These are phyloP conservation scores for Volucella zonaria DNA, from an alignment of 2,888 invertebrate genomes.

Conservation along the genomic window DNA sequence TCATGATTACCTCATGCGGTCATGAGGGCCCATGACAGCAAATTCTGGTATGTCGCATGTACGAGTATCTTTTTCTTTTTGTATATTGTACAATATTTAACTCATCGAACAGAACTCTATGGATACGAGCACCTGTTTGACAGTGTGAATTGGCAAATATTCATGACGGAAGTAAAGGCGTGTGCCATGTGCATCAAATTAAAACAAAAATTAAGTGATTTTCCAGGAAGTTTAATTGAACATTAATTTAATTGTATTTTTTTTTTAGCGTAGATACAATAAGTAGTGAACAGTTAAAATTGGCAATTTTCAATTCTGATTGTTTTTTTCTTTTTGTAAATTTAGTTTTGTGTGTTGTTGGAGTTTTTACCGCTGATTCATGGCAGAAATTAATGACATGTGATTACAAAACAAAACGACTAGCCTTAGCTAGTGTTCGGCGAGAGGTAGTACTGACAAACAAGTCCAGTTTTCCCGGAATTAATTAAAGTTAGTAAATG, in stretches of 20 bases:
- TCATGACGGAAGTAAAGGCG: conserved; percentile 67
- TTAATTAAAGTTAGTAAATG: conserved; percentile 48
- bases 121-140: conserved; percentile 11
- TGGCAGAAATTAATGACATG: conserved; percentile 14
- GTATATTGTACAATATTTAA: conserved; percentile 1
- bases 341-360: neutral
- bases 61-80: conserved; percentile 6
- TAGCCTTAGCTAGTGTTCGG: conserved; percentile 2
- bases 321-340: conserved; percentile 21
- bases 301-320: conserved; percentile 40
- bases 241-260: neutral
- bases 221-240: conserved; percentile 60
- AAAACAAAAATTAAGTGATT: conserved; percentile 46
- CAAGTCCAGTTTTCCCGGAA: conserved; percentile 44
- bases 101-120: conserved; percentile 12
- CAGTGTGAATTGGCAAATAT: conserved; percentile 37
- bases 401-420: neutral
- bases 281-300: conserved; percentile 61
- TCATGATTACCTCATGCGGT: conserved; percentile 60
- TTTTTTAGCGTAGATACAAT: conserved; percentile 9
- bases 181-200: conserved; percentile 61
- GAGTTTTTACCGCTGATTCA: conserved; percentile 32
- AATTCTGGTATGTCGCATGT: conserved; percentile 52
- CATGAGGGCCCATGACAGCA: conserved; percentile 30
- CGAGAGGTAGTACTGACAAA: neutral